These are phyloP conservation scores for Hydrochoerus hydrochaeris DNA, from an alignment of 2,113 vertebrate species.

Conservation along the genomic window DNA sequence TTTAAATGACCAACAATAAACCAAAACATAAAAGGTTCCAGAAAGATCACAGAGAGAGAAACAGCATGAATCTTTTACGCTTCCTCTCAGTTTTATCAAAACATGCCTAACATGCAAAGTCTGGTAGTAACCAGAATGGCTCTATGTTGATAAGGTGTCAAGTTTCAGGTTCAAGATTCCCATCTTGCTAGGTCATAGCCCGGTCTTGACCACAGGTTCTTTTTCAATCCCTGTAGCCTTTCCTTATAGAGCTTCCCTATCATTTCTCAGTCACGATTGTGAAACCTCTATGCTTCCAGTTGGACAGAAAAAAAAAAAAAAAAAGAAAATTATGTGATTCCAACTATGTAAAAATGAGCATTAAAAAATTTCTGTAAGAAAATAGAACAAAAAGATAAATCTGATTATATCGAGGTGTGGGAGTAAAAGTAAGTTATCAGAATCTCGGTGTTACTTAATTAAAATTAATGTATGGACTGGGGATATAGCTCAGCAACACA, in stretches of 20 bases:
- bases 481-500: no score
- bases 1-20: neutral
- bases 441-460: neutral
- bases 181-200: neutral
- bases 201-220: neutral
- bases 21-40: neutral
- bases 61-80: neutral
- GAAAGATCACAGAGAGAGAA: neutral
- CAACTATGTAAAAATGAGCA: neutral
- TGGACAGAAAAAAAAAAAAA: neutral
- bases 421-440: neutral
- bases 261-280: neutral
- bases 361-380: neutral
- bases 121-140: neutral
- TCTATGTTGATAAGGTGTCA: neutral
- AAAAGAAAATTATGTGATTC: neutral
- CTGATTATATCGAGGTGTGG: neutral
- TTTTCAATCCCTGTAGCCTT: neutral
- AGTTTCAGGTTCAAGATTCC: neutral
- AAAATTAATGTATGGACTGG: neutral
- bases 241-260: neutral
- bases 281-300: neutral
- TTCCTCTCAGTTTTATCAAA: constrained; percentile 4
- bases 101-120: neutral
- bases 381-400: neutral